Evolutionary conservation across 2,888 invertebrate genomes (phyloP).

Genomic region (Diadegma fenestrale): DNA sequence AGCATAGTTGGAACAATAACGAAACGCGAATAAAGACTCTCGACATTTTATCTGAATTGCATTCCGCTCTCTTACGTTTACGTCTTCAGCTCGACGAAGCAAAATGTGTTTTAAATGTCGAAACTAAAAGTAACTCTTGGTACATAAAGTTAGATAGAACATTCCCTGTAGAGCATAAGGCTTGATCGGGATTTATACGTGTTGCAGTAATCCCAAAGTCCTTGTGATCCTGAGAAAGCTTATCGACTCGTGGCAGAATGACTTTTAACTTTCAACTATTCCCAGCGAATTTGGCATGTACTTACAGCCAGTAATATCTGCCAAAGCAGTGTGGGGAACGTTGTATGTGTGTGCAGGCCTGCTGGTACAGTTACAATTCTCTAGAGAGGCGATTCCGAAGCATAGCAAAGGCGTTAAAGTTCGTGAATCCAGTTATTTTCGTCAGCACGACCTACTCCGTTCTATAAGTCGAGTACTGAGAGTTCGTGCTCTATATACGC

Average conservation of each 20-base stretch:
- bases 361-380: constrained; percentile 29
- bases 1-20: constrained; percentile 14
- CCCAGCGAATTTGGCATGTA: constrained; percentile 33
- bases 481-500: constrained; percentile 3
- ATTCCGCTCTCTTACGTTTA: background rate
- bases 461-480: constrained; percentile 14
- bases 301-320: constrained; percentile 15
- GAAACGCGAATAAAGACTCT: constrained; percentile 10
- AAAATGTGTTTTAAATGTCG: background rate
- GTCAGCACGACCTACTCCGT: constrained; percentile 34
- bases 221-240: constrained; percentile 19
- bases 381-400: constrained; percentile 10
- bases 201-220: constrained; percentile 20
- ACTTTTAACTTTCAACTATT: constrained; percentile 52
- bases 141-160: background rate
- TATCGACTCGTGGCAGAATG: constrained; percentile 21
- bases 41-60: background rate
- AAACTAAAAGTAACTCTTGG: background rate
- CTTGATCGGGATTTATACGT: constrained; percentile 3
- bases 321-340: background rate
- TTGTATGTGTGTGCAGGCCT: constrained; percentile 1
- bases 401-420: constrained; percentile 45
- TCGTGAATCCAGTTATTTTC: constrained; percentile 52
- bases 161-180: background rate
- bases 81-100: background rate